phyloP scores from a whole-genome alignment of 2,888 invertebrate genomes.

The Acleris cristana region DNA sequence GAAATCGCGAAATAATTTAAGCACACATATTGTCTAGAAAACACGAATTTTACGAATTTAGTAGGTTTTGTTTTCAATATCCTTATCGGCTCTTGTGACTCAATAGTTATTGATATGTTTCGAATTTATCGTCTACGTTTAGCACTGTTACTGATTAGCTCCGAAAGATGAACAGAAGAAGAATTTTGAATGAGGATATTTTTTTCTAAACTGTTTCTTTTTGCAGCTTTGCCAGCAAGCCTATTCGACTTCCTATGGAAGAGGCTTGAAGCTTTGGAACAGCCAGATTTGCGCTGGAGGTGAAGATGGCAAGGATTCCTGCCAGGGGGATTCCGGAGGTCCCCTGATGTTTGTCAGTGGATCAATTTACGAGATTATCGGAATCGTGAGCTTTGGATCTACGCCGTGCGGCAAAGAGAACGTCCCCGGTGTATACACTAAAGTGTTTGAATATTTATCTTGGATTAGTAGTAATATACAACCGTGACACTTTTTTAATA shows the following conservation, averaged over 20 bases:
- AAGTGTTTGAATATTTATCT: constrained; percentile 79
- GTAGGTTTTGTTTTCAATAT: no score
- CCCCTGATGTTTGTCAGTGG: constrained; percentile 79
- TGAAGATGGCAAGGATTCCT: constrained; percentile 80
- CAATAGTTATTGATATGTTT: no score
- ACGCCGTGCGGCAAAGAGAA: constrained; percentile 82
- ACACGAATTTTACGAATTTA: no score
- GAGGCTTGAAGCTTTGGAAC: constrained; percentile 44
- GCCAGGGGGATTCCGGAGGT: constrained; percentile 86
- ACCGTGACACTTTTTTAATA: constrained; percentile 35
- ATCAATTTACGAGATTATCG: constrained; percentile 58
- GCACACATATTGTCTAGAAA: no score
- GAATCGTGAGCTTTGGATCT: constrained; percentile 86
- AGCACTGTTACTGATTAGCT: no score
- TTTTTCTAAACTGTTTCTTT: background rate
- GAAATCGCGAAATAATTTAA: no score
- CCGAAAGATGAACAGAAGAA: no score
- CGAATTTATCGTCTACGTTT: no score
- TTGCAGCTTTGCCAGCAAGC: constrained; percentile 49
- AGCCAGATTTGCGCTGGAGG: constrained; percentile 85
- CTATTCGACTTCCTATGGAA: constrained; percentile 43
- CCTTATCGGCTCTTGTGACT: no score
- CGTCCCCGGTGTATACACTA: constrained; percentile 86
- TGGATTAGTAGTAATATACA: constrained; percentile 80
- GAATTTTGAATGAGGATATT: no score